Evolutionary conservation across 1,140 invertebrate species (phyloP).

Genomic region (Caenorhabditis brenneri): DNA sequence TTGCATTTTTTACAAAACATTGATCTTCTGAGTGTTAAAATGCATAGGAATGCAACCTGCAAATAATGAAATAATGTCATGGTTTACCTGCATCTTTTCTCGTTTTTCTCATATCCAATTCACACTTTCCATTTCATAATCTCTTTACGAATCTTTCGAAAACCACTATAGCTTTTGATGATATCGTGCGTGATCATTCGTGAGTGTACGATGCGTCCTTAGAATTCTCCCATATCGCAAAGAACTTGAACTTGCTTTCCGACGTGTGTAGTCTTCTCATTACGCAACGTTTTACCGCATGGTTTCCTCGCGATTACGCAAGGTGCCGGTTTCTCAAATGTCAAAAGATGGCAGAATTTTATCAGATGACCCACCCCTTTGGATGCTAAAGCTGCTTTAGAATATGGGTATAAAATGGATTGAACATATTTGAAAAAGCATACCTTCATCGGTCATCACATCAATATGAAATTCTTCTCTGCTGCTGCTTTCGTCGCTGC

Average conservation of each 20-base stretch:
- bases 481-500: slow-evolving; percentile 13
- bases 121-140: slow-evolving; percentile 9
- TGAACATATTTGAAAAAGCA: not conserved
- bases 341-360: not conserved
- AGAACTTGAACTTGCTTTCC: slow-evolving; percentile 27
- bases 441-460: slow-evolving; percentile 4
- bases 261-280: slow-evolving; percentile 35
- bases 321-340: not conserved
- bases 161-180: not conserved
- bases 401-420: not conserved
- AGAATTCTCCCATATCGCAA: not conserved
- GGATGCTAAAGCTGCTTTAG: not conserved
- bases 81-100: too few species aligned
- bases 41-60: too few species aligned
- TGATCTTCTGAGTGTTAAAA: too few species aligned
- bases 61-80: too few species aligned
- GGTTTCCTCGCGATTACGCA: slow-evolving; percentile 18
- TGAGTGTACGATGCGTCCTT: not conserved
- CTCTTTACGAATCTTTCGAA: not conserved
- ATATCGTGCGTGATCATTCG: slow-evolving; percentile 15
- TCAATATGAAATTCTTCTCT: slow-evolving; percentile 5
- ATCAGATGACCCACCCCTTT: not conserved
- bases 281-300: slow-evolving; percentile 35
- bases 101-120: not conserved
- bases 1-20: too few species aligned